Percentiles rank a stretch among this genome's conserved stretches.
These are phyloP conservation scores for Drosophila sucinea DNA, from an alignment of 1,140 invertebrate genomes.

Conservation along the genomic window DNA sequence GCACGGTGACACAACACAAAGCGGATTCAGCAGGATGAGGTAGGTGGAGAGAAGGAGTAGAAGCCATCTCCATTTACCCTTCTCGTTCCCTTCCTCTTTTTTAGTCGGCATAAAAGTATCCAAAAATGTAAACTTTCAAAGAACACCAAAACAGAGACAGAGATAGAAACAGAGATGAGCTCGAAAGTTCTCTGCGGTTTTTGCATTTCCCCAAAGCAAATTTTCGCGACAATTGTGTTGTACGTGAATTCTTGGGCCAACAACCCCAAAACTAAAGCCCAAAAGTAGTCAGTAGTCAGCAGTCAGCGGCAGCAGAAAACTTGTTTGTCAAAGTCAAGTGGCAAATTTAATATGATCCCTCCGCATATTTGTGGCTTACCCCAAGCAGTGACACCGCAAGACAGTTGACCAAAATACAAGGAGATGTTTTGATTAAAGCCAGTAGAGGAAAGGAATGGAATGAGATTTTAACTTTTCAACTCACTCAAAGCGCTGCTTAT, in stretches of 20 bases:
- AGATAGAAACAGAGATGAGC: not conserved
- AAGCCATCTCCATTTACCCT: not conserved
- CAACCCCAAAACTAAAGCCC: not conserved
- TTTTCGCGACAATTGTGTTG: conserved; percentile 18
- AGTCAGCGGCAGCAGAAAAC: not conserved
- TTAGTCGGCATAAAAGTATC: not conserved
- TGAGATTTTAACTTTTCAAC: not conserved
- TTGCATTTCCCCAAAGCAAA: not conserved
- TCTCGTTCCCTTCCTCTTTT: not conserved
- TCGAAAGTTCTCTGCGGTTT: conserved; percentile 4
- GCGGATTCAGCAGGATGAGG: conserved; percentile 39
- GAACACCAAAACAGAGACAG: conserved; percentile 36
- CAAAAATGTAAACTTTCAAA: conserved; percentile 28
- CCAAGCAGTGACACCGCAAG: not conserved
- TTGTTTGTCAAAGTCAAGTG: conserved; percentile 13
- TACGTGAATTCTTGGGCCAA: not conserved
- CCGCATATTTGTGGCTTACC: conserved; percentile 1
- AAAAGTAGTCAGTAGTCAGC: not conserved
- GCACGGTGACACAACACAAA: conserved; percentile 79
- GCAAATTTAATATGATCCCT: conserved; percentile 7
- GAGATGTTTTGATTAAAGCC: conserved; percentile 8
- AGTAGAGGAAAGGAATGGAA: not conserved
- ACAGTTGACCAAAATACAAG: conserved; percentile 3
- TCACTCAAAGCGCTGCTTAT: not conserved
- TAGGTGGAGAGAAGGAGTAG: conserved; percentile 15